A percentile compares a stretch with the other conserved stretches of the same genome.
Evolutionary conservation across 1,140 invertebrate genomes (phyloP).

Genomic region (Ips nitidus): DNA sequence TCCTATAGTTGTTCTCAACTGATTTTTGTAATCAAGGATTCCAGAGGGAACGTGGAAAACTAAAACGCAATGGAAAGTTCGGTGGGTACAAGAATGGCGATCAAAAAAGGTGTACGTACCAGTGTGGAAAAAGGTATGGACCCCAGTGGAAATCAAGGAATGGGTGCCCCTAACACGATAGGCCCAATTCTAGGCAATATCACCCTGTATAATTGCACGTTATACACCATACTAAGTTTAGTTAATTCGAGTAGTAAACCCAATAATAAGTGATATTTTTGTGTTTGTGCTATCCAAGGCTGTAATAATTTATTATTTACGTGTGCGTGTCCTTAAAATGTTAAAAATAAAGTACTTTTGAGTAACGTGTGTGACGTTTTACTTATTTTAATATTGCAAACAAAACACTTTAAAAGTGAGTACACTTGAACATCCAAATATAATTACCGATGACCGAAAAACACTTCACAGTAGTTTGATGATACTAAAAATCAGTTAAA

Average conservation of each 20-base stretch:
- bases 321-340: not conserved
- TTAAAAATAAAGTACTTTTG: not conserved
- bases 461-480: too few species aligned
- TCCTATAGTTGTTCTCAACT: not conserved
- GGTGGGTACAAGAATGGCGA: constrained; percentile 39
- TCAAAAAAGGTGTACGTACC: constrained; percentile 39
- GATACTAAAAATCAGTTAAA: too few species aligned
- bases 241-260: not conserved
- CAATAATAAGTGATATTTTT: too few species aligned
- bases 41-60: constrained; percentile 34
- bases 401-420: too few species aligned
- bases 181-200: constrained; percentile 32
- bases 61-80: constrained; percentile 38
- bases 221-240: constrained; percentile 25
- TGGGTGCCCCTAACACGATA: constrained; percentile 34
- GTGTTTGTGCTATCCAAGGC: too few species aligned
- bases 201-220: constrained; percentile 36
- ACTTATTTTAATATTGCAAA: not conserved
- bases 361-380: not conserved
- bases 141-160: constrained; percentile 37
- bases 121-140: constrained; percentile 39
- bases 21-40: constrained; percentile 1
- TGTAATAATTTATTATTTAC: too few species aligned
- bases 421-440: too few species aligned
- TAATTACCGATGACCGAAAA: too few species aligned